Evolutionary conservation across 2,888 invertebrate genomes (phyloP).

Genomic region (Dryobotodes eremita): DNA sequence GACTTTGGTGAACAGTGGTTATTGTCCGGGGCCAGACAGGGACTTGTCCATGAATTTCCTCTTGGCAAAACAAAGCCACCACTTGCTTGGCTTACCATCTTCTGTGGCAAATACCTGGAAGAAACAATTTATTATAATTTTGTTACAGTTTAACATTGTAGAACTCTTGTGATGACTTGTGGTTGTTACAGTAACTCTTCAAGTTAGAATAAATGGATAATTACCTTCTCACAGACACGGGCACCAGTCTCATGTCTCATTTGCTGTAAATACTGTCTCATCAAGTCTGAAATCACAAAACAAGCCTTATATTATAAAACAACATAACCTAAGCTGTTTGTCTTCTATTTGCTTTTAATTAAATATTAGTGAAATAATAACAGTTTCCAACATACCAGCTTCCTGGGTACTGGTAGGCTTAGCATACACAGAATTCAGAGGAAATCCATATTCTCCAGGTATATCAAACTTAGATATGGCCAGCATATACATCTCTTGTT

Average conservation of each 20-base stretch:
- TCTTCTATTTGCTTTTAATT: neutral
- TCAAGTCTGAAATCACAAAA: conserved; percentile 92
- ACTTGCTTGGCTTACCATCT: conserved; percentile 99
- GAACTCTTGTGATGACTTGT: neutral
- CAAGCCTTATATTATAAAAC: neutral
- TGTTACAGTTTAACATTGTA: neutral
- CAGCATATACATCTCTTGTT: conserved; percentile 98
- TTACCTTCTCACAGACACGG: conserved; percentile 96
- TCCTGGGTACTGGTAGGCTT: conserved; percentile 95
- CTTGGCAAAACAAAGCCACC: conserved; percentile 99
- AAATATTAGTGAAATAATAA: neutral
- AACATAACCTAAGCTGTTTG: too few species aligned
- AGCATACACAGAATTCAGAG: conserved; percentile 98
- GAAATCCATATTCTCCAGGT: conserved; percentile 98
- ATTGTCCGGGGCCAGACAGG: conserved; percentile 96
- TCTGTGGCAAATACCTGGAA: conserved; percentile 94
- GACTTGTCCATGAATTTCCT: conserved; percentile 99
- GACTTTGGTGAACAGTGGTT: conserved; percentile 68
- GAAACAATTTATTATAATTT: neutral
- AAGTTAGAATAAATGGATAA: neutral
- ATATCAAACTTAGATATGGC: conserved; percentile 98
- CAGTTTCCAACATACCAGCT: conserved; percentile 91
- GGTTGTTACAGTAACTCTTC: neutral
- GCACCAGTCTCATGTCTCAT: conserved; percentile 98
- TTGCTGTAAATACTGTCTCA: conserved; percentile 98